phyloP scores from a whole-genome alignment of 2,888 invertebrate species.

The Himalopsyche anomala region DNA sequence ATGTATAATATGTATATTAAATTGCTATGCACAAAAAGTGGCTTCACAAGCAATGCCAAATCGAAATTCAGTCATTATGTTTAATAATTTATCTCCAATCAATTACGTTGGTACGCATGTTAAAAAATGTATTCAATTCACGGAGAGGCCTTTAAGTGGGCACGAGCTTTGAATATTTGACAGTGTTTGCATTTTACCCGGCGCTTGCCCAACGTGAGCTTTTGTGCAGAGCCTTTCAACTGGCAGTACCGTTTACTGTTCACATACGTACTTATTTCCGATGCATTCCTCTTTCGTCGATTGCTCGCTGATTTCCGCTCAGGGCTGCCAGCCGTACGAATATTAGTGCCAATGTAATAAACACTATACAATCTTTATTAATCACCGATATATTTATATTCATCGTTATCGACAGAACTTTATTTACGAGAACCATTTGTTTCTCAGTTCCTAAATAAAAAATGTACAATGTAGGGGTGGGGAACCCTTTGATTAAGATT shows the following conservation, averaged over 20 bases:
- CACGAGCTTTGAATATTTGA: constrained; percentile 18
- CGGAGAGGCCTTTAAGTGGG: neutral
- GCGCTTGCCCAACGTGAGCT: neutral
- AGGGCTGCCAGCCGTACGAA: neutral
- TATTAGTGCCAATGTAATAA: too few species aligned
- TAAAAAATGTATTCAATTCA: neutral
- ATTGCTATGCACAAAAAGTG: too few species aligned
- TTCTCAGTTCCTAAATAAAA: too few species aligned
- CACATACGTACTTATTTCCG: constrained; percentile 12
- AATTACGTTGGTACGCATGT: neutral
- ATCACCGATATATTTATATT: too few species aligned
- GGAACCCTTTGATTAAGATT: too few species aligned
- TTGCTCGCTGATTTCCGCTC: constrained; percentile 7
- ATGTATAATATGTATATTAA: too few species aligned
- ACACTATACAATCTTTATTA: too few species aligned
- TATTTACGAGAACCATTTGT: too few species aligned
- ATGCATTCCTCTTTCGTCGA: constrained; percentile 10
- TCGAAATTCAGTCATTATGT: neutral
- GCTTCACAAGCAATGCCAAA: too few species aligned
- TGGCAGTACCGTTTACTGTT: constrained; percentile 10
- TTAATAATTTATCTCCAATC: neutral
- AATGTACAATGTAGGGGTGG: too few species aligned
- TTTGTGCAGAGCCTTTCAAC: neutral
- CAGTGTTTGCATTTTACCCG: neutral
- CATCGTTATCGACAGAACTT: too few species aligned